Conservation (phyloP, 2,888 invertebrate genomes). For the Abscondita cerata region DNA sequence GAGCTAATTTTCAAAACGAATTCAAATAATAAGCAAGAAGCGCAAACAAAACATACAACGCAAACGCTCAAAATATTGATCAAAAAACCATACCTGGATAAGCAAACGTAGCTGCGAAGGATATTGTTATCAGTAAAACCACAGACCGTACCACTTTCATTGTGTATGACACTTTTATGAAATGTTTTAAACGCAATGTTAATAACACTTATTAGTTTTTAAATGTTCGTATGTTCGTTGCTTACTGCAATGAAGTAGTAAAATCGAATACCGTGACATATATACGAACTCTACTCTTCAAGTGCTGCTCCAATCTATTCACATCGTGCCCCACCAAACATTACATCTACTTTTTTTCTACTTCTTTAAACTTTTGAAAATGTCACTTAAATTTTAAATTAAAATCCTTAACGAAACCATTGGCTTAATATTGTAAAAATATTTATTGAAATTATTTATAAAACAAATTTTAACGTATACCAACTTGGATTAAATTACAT, state of each 20-base stretch:
- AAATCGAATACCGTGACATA: constrained; percentile 28
- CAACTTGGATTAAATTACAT: too few species aligned
- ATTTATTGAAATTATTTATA: too few species aligned
- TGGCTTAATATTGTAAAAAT: too few species aligned
- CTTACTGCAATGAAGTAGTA: constrained; percentile 23
- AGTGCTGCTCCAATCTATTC: constrained; percentile 18
- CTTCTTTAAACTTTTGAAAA: too few species aligned
- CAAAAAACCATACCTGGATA: constrained; percentile 21
- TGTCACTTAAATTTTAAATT: too few species aligned
- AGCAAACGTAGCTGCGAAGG: constrained; percentile 11
- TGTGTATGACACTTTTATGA: constrained; percentile 9
- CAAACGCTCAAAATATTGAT: constrained; percentile 17
- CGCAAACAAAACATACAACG: background rate
- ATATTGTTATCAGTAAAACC: constrained; percentile 17
- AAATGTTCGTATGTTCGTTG: constrained; percentile 17
- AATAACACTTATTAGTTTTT: background rate
- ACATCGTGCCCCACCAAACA: constrained; percentile 6
- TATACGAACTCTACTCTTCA: constrained; percentile 25
- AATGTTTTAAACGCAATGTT: constrained; percentile 1
- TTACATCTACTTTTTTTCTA: background rate
- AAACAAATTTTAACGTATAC: too few species aligned
- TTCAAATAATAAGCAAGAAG: too few species aligned
- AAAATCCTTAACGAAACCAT: too few species aligned
- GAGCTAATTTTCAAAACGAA: too few species aligned
- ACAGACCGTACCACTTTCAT: constrained; percentile 26